Evolutionary conservation across 2,797 vertebrate genomes (phyloP), one percentile per base, ranked within the genome.

Genomic region (Heteromormyrus szaboi): DNA sequence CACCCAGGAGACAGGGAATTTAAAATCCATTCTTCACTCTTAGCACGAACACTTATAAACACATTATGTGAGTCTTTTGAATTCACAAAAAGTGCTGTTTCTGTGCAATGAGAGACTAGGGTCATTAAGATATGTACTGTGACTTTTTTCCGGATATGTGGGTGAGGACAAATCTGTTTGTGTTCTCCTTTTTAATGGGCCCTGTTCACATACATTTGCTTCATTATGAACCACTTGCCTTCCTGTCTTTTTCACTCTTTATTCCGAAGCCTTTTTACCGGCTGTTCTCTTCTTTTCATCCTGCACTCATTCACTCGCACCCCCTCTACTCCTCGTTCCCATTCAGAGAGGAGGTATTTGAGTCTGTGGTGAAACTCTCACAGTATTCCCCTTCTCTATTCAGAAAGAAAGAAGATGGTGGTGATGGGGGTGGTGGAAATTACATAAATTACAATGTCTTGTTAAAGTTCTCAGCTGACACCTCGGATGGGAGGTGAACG

Each of bases 331-430:
- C 33, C 33, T 51, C 12, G 8, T n/a, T 46, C 37, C 51, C 41
- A 48, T 59, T 89, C 79, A 86, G 54, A 44, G 50, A 44, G 50
- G 54, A 53, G 88, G 85, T 48, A 85, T 86, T 85, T 17, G 25
- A 65, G 88, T 89, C 56, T 86, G 83, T 29, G 83, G 83, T 86
- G 83, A 51, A 72, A 86, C 88, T 53, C 76, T 87, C 68, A 37
- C 62, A 48, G 44, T 50, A 79, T 87, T 84, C 14, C 85, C n/a
- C 51, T 37, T 62, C 81, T 84, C 54, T 53, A 37, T 89, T 81
- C 14, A 22, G 17, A 87, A 65, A 87, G 62, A 22, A 41, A 62
- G 46, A 89, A 83, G 85, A 48, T 4, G 19, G 37, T 37, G 37
- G 37, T 3, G 37, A 37, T 41, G 25, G 22, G 48, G 4, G 87